Evolutionary conservation across 2,888 invertebrate genomes (phyloP).

Genomic region (Eilema caniola): DNA sequence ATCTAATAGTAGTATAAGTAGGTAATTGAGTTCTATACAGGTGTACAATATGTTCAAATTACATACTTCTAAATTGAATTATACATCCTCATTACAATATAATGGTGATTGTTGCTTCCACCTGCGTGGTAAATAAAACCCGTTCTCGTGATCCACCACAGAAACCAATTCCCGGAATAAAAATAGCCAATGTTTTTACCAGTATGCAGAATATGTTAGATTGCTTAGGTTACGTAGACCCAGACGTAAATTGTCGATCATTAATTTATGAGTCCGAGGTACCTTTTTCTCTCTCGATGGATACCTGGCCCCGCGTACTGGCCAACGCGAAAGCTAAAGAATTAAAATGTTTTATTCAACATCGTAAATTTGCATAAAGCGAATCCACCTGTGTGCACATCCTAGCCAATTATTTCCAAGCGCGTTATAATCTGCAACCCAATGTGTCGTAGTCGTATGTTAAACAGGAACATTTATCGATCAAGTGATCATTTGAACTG

Average conservation of each 20-base stretch:
- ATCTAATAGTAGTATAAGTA: background rate
- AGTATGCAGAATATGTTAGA: background rate
- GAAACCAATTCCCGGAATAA: background rate
- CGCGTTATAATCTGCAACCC: background rate
- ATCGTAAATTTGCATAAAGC: background rate
- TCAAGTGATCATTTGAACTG: conserved; percentile 16
- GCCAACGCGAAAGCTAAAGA: background rate
- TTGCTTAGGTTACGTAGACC: background rate
- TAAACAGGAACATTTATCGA: conserved; percentile 11
- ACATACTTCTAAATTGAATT: background rate
- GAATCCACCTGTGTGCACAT: background rate
- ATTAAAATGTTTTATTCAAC: background rate
- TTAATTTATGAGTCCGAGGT: background rate
- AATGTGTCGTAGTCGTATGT: conserved; percentile 10
- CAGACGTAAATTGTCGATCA: too few relatives aligned
- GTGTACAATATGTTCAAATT: background rate
- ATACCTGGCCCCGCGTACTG: too few relatives aligned
- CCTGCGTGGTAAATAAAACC: background rate
- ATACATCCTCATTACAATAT: background rate
- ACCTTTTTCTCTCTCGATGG: background rate
- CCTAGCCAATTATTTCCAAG: conserved; percentile 16
- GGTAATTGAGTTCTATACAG: background rate
- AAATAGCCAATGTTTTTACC: background rate
- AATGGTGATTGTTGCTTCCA: background rate
- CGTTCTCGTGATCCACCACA: background rate